These are phyloP conservation scores for Ceratosolen fusciceps DNA, from an alignment of 1,140 invertebrate species.

Conservation along the genomic window DNA sequence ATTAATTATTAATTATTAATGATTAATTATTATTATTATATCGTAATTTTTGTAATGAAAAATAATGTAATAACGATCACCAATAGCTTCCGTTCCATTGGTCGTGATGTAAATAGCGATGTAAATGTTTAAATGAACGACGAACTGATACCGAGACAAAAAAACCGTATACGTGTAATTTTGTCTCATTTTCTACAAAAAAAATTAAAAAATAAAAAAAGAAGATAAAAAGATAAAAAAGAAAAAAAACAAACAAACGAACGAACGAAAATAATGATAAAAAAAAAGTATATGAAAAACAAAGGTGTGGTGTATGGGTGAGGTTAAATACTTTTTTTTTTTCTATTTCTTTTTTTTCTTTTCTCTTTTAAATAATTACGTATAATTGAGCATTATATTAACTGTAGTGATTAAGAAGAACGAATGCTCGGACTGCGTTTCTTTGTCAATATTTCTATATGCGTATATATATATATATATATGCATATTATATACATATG, in stretches of 20 bases:
- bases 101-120: slow-evolving; percentile 61
- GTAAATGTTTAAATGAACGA: slow-evolving; percentile 58
- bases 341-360: neutral
- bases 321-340: slow-evolving; percentile 22
- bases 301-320: slow-evolving; percentile 32
- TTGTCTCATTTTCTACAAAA: slow-evolving; percentile 21
- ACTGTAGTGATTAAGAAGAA: slow-evolving; percentile 22
- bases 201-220: slow-evolving; percentile 18
- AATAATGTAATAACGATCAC: slow-evolving; percentile 28
- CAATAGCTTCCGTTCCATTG: slow-evolving; percentile 45
- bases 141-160: slow-evolving; percentile 13
- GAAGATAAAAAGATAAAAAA: too few relatives aligned
- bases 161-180: slow-evolving; percentile 15
- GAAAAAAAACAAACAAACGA: neutral
- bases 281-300: too few relatives aligned
- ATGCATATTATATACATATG: too few relatives aligned
- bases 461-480: too few relatives aligned
- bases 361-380: slow-evolving; percentile 14
- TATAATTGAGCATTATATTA: slow-evolving; percentile 5
- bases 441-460: slow-evolving; percentile 7
- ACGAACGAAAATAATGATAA: too few relatives aligned
- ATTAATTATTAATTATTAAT: too few relatives aligned
- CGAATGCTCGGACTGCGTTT: slow-evolving; percentile 23
- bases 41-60: slow-evolving; percentile 38
- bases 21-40: slow-evolving; percentile 40